phyloP scores from a whole-genome alignment of 2,888 invertebrate genomes.

The Serrognathus titanus region DNA sequence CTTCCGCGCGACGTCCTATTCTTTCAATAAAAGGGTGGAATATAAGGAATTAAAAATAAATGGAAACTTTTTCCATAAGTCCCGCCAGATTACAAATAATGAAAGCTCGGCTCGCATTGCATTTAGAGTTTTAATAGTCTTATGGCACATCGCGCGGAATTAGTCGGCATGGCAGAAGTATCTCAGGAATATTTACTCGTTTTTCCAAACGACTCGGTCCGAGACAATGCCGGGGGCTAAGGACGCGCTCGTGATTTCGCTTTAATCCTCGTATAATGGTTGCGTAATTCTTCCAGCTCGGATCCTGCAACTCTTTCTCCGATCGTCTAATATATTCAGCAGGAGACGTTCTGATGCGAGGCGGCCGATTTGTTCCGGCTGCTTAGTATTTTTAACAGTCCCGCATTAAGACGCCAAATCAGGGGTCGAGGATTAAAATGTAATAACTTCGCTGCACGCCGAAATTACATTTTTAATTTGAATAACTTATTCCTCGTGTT shows the following conservation, averaged over 20 bases:
- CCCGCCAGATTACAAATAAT: constrained; percentile 51
- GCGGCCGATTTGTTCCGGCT: constrained; percentile 48
- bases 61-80: constrained; percentile 52
- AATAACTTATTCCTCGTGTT: constrained; percentile 69
- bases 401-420: constrained; percentile 46
- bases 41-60: constrained; percentile 52
- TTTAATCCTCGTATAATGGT: constrained; percentile 54
- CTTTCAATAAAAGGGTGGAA: constrained; percentile 50
- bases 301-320: constrained; percentile 47
- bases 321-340: constrained; percentile 49
- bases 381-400: constrained; percentile 50
- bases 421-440: constrained; percentile 51
- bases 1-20: constrained; percentile 10
- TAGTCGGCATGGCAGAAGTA: constrained; percentile 43
- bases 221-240: constrained; percentile 45
- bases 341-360: constrained; percentile 34
- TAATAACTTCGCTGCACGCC: constrained; percentile 50
- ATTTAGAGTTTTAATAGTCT: constrained; percentile 52
- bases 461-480: constrained; percentile 70
- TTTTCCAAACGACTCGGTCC: constrained; percentile 52
- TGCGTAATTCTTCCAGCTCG: constrained; percentile 50
- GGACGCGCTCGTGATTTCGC: constrained; percentile 48
- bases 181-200: constrained; percentile 50
- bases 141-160: constrained; percentile 49
- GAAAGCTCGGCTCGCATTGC: constrained; percentile 49